These are phyloP conservation scores for Stratiolaelaps scimitus DNA, from an alignment of 1,140 invertebrate genomes.

Conservation along the genomic window DNA sequence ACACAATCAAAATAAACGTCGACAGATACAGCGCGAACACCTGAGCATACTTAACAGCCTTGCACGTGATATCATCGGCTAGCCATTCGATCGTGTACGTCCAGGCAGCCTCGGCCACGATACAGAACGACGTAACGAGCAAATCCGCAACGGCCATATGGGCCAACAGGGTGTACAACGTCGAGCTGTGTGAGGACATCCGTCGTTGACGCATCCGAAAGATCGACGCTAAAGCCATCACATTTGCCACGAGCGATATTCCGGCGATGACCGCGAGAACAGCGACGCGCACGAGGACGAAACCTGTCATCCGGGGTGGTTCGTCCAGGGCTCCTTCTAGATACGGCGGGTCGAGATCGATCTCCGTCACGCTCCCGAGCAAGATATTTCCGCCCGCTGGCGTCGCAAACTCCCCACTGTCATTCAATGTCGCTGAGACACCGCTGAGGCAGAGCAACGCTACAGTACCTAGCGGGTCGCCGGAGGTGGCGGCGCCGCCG, in stretches of 20 bases:
- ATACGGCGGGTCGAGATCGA: no score
- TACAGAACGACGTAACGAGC: conserved; percentile 63
- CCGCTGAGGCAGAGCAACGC: no score
- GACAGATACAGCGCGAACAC: conserved; percentile 67
- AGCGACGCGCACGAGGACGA: not conserved
- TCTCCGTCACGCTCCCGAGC: no score
- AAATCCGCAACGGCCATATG: conserved; percentile 51
- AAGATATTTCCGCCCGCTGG: no score
- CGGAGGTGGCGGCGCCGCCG: no score
- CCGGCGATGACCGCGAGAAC: not conserved
- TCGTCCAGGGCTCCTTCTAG: no score
- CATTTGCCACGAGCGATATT: not conserved
- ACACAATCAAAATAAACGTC: conserved; percentile 41
- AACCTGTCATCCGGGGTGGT: not conserved
- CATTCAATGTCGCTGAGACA: no score
- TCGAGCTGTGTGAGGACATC: conserved; percentile 14
- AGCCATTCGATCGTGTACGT: conserved; percentile 61
- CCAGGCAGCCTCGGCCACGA: conserved; percentile 64
- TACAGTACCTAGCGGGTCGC: no score
- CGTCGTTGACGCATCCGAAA: not conserved
- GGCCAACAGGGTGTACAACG: conserved; percentile 53
- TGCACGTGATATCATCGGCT: conserved; percentile 60
- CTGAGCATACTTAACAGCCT: conserved; percentile 67
- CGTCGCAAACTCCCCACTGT: no score
- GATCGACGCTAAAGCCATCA: conserved; percentile 18